phyloP scores from a whole-genome alignment of 2,888 invertebrate genomes.

The Agonopterix alstromeriana region DNA sequence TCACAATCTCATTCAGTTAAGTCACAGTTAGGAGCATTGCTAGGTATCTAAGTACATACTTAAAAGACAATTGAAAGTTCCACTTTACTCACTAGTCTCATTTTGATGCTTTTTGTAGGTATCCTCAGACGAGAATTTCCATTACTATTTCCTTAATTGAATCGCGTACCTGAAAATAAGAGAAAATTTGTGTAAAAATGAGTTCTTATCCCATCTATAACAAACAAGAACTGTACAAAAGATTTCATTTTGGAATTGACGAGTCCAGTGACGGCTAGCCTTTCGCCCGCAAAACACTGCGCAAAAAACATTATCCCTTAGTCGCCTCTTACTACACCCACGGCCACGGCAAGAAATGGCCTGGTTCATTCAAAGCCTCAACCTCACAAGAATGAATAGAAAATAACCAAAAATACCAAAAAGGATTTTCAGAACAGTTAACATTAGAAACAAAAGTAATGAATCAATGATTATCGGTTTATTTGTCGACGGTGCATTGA shows the following conservation, averaged over 20 bases:
- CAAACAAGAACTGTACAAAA: background rate
- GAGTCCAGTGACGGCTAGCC: background rate
- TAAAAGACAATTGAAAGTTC: too few relatives aligned
- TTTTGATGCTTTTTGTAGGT: conserved; percentile 36
- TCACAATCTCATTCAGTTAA: background rate
- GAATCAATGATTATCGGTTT: conserved; percentile 7
- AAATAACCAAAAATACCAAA: too few relatives aligned
- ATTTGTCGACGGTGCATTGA: conserved; percentile 37
- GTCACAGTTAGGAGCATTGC: too few relatives aligned
- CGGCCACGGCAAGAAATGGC: too few relatives aligned
- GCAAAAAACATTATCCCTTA: too few relatives aligned
- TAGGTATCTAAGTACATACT: too few relatives aligned
- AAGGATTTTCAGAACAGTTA: background rate
- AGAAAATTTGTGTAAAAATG: background rate
- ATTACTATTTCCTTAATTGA: conserved; percentile 23
- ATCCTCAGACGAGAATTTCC: conserved; percentile 18
- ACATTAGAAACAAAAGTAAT: background rate
- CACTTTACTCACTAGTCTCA: conserved; percentile 60
- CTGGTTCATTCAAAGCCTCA: too few relatives aligned
- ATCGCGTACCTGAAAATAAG: conserved; percentile 46
- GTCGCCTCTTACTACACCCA: too few relatives aligned
- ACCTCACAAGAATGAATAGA: too few relatives aligned
- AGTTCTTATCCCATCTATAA: background rate
- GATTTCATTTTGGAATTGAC: background rate
- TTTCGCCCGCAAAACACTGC: too few relatives aligned